Conservation (phyloP, 1,140 invertebrate genomes). For the Anastrepha ludens region DNA sequence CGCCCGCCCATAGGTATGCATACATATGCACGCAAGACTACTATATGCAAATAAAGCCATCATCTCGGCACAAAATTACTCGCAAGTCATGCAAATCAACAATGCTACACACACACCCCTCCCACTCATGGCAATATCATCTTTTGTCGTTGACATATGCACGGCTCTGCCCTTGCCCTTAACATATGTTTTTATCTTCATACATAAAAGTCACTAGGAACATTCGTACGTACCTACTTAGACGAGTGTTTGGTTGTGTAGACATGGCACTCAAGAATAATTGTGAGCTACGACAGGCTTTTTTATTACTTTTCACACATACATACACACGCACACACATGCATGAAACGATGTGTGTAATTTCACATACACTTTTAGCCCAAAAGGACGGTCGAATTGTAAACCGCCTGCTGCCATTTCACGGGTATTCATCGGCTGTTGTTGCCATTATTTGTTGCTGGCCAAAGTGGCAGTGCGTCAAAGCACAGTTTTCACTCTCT, state of each 20-base stretch:
- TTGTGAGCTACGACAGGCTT: neutral
- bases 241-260: neutral
- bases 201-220: slow-evolving; percentile 12
- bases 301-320: neutral
- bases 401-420: neutral
- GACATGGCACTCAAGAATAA: neutral
- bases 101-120: neutral
- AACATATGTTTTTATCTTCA: slow-evolving; percentile 41
- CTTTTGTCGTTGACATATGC: neutral
- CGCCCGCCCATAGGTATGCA: no score
- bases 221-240: neutral
- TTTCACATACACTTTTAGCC: neutral
- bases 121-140: neutral
- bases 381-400: neutral
- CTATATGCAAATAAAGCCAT: neutral
- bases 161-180: slow-evolving; percentile 2
- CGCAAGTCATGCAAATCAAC: neutral
- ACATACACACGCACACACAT: neutral
- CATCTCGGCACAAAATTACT: neutral
- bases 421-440: neutral
- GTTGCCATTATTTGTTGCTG: neutral
- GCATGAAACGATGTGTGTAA: neutral
- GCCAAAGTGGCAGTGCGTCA: neutral
- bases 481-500: neutral
- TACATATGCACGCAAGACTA: no score